Evolutionary conservation across 2,113 vertebrate species (phyloP), one percentile per base, ranked within the genome.

Genomic region (Perca schrenkii): DNA sequence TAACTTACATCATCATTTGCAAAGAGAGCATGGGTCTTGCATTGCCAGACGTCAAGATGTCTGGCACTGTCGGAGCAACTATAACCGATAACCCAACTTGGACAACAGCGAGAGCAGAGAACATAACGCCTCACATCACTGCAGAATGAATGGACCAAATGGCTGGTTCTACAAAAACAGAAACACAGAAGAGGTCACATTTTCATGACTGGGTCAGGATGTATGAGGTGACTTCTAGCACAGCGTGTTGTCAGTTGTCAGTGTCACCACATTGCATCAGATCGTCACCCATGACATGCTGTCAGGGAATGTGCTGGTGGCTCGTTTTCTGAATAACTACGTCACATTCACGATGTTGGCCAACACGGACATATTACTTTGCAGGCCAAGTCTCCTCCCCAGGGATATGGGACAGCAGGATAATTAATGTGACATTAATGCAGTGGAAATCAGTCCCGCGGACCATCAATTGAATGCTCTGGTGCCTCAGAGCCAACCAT

Each of bases 391-490:
- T 58, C 77, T 15, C 52, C 71, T 74, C 81, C 49, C 67, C 16
- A 0, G 73, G 77, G 68, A 63, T 43, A 28, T 13, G 62, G 52
- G 54, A 74, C 53, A 40, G 68, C 50, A 22, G 36, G 80, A 71
- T 79, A 77, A 90, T 85, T 83, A 80, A 79, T 83, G 84, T 79
- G 86, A 87, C 83, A 69, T 79, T 87, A 83, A 90, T 72, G 80
- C 83, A 86, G 79, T 52, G 62, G 54, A 77, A 74, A 83, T 75
- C 74, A 64, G 79, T 79, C 72, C 71, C 69, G 79, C 52, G 8
- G 63, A 77, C 76, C 49, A 74, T 84, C 80, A 80, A 70, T 69
- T 75, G 43, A 79, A 77, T 0, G 63, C 77, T 76, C 72, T 15
- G 69, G 57, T 34, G 85, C 83, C 84, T 84, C 65, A 64, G 25